These are phyloP conservation scores for Perdix hodgsoniae DNA, from an alignment of 2,797 vertebrate genomes.

Conservation along the genomic window DNA sequence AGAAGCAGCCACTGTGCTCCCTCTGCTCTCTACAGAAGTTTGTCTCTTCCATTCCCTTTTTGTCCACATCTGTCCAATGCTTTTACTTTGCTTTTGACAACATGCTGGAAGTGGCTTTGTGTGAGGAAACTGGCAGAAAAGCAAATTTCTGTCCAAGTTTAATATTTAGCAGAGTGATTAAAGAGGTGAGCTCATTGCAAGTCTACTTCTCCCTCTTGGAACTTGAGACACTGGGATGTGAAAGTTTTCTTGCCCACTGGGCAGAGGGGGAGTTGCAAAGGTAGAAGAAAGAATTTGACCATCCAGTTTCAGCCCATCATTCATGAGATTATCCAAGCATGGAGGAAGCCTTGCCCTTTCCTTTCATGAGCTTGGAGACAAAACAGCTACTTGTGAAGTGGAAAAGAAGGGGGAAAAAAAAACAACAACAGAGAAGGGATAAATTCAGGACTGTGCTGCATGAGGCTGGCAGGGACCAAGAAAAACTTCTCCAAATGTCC, in stretches of 20 bases:
- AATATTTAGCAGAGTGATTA: background rate
- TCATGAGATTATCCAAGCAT: background rate
- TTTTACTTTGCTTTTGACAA: background rate
- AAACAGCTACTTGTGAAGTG: background rate
- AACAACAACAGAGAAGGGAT: background rate
- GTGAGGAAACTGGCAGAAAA: background rate
- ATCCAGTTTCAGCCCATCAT: background rate
- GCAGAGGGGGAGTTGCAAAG: background rate
- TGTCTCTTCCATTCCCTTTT: background rate
- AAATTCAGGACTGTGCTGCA: background rate
- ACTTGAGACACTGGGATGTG: accelerated
- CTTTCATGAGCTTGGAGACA: background rate
- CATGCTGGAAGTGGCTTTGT: background rate
- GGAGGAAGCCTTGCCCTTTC: background rate
- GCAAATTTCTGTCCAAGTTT: background rate
- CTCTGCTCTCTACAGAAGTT: background rate
- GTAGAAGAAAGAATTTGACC: background rate
- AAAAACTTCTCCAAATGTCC: constrained; percentile 21
- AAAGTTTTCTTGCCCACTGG: background rate
- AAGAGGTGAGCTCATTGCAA: background rate
- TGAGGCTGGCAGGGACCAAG: constrained; percentile 23
- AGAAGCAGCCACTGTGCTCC: background rate
- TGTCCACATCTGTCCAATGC: background rate
- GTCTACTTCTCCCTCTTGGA: background rate
- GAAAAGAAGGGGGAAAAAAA: background rate